Base-by-base conservation (phyloP, 1,140 invertebrate species). In the Drosophila orosa region DNA sequence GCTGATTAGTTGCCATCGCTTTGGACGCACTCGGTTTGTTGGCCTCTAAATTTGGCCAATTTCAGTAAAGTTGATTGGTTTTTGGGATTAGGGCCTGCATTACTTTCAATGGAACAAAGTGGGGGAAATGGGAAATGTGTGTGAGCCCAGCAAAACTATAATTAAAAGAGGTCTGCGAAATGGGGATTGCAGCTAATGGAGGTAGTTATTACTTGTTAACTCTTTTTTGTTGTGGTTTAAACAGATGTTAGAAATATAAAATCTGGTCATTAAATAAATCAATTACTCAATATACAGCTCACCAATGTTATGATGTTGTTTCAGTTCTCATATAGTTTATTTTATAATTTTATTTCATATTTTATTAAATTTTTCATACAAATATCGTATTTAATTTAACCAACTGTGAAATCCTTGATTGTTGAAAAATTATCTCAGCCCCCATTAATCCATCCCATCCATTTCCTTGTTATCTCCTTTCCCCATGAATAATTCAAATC, bases 31-130 rank as follows among this genome's bases (percentile, higher is more conserved):
- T 33, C 29, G 13, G 13, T 55, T 67, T 31, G 48, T 45, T 71
- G 68, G 52, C 68, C 61, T 63, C 65, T 66, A 73, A 73, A 63
- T 73, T 74, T 63, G 50, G 40, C 42, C 72, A 74, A 74, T 74
- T 63, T 40, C 31, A 47, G 40, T 29, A 31, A 35, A 55, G 72
- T 74, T 74, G 71, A 74, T 74, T 74, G 58, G 50, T 74, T 74
- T 74, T 73, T 29, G 65, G 48, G 48, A 60, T 71, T 59, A 44
- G 33, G 27, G 42, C 37, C 29, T 45, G 50, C 15, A 25, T 44
- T 71, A 35, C 56, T 71, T 73, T 40, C 35, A 6, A 15, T 29
- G 40, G 39, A 31, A 22, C 44, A 10, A 40, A 52, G 63, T 27
- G 45, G 22, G n/a, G 24, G 29, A 66, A 44, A 56, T 52, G 50